Conservation (phyloP, 2,888 invertebrate genomes). For the Coleophora deauratella region DNA sequence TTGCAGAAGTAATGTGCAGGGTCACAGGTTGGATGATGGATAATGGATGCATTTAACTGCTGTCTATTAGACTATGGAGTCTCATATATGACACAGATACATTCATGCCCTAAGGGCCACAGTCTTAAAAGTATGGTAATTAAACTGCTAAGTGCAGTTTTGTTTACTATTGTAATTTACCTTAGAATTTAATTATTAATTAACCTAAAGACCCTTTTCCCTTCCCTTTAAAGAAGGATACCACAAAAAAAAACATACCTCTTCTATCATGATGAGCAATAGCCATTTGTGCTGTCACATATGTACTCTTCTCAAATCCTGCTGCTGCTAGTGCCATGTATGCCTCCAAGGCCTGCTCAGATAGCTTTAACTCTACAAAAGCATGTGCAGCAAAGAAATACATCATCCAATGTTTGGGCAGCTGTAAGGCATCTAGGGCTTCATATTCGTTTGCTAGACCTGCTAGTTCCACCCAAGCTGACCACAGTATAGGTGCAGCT, state of each 20-base stretch:
- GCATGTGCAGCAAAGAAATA: conserved; percentile 93
- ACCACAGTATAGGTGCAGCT: conserved; percentile 91
- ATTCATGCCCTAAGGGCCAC: too few species aligned
- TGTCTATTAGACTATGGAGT: too few species aligned
- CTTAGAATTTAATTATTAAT: too few species aligned
- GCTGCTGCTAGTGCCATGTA: conserved; percentile 83
- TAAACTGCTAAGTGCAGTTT: too few species aligned
- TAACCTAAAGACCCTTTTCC: too few species aligned
- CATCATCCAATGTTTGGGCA: conserved; percentile 96
- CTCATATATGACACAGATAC: too few species aligned
- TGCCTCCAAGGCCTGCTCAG: conserved; percentile 90
- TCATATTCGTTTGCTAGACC: conserved; percentile 88
- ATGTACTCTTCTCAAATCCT: conserved; percentile 91
- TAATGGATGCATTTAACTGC: too few species aligned
- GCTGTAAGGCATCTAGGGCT: conserved; percentile 76
- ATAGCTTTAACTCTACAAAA: conserved; percentile 90
- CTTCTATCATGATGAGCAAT: conserved; percentile 93
- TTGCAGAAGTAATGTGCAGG: too few species aligned
- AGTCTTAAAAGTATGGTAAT: too few species aligned
- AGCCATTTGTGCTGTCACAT: conserved; percentile 93
- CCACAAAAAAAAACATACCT: conserved; percentile 72
- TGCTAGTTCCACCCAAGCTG: conserved; percentile 94
- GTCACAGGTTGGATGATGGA: too few species aligned
- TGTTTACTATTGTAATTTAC: too few species aligned
- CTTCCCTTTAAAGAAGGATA: too few species aligned